Percentiles rank a stretch among this genome's conserved stretches.
These are phyloP conservation scores for Calliopum simillimum DNA, from an alignment of 2,888 invertebrate species.

Conservation along the genomic window DNA sequence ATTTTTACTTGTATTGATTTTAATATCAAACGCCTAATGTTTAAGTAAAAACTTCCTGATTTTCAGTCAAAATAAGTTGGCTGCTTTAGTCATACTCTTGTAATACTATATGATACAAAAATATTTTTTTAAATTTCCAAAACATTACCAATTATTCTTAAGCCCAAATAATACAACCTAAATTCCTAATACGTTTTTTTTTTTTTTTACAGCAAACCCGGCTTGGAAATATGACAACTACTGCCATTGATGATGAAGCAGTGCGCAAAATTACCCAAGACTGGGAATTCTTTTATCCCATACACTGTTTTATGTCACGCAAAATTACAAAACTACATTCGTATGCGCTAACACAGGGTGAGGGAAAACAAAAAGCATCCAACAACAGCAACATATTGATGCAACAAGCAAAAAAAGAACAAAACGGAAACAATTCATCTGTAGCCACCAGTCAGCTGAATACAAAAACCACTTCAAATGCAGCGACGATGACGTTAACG, in stretches of 20 bases:
- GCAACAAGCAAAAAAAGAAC: slow-evolving; percentile 34
- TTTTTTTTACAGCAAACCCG: slow-evolving; percentile 47
- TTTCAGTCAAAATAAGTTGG: no score
- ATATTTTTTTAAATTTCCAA: no score
- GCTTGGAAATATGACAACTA: slow-evolving; percentile 43
- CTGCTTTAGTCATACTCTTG: no score
- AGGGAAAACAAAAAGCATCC: slow-evolving; percentile 23
- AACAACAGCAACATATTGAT: slow-evolving; percentile 32
- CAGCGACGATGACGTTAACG: not conserved
- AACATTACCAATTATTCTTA: not conserved
- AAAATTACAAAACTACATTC: slow-evolving; percentile 63
- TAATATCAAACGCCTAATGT: no score
- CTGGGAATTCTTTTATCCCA: slow-evolving; percentile 63
- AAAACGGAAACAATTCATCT: slow-evolving; percentile 33
- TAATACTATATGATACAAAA: no score
- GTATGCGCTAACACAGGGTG: slow-evolving; percentile 55
- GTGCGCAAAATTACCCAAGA: slow-evolving; percentile 55
- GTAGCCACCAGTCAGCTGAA: slow-evolving; percentile 27
- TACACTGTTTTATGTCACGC: slow-evolving; percentile 62
- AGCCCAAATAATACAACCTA: not conserved
- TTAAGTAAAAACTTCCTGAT: no score
- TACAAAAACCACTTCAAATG: not conserved
- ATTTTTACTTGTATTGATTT: no score
- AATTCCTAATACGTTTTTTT: slow-evolving; percentile 1
- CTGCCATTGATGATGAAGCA: slow-evolving; percentile 46